phyloP scores from a whole-genome alignment of 2,113 vertebrate genomes.

The Pollimyrus isidori region DNA sequence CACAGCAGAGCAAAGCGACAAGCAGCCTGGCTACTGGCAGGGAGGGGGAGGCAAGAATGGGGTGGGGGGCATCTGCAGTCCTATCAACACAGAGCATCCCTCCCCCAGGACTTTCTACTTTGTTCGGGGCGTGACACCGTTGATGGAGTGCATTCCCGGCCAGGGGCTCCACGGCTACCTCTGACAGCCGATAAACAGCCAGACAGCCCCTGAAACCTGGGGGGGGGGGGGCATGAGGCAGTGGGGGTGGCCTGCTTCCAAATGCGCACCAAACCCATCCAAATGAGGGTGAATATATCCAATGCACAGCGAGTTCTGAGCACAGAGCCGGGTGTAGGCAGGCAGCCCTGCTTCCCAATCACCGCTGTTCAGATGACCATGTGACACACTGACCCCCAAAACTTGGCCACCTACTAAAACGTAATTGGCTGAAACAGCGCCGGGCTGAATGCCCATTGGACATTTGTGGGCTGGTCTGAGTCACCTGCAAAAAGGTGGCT shows the following conservation, averaged over 20 bases:
- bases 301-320: not conserved
- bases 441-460: not conserved
- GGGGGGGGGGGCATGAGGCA: not conserved
- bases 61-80: not conserved
- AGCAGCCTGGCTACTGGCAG: not conserved
- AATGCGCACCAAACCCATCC: not conserved
- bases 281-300: not conserved
- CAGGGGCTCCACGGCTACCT: not conserved
- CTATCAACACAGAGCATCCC: not conserved
- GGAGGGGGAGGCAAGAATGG: not conserved
- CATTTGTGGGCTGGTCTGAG: not conserved
- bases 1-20: not conserved
- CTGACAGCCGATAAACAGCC: slow-evolving; percentile 14
- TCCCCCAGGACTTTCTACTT: slow-evolving; percentile 9
- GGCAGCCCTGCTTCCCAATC: not conserved
- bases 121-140: slow-evolving; percentile 29
- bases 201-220: not conserved
- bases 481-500: not conserved
- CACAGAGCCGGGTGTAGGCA: not conserved
- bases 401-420: not conserved
- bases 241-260: not conserved
- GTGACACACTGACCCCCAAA: not conserved
- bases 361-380: not conserved
- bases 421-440: not conserved
- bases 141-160: slow-evolving; percentile 33